A percentile compares a stretch with the other conserved stretches of the same genome.
phyloP scores from a whole-genome alignment of 2,113 vertebrate genomes.

The Alosa alosa region DNA sequence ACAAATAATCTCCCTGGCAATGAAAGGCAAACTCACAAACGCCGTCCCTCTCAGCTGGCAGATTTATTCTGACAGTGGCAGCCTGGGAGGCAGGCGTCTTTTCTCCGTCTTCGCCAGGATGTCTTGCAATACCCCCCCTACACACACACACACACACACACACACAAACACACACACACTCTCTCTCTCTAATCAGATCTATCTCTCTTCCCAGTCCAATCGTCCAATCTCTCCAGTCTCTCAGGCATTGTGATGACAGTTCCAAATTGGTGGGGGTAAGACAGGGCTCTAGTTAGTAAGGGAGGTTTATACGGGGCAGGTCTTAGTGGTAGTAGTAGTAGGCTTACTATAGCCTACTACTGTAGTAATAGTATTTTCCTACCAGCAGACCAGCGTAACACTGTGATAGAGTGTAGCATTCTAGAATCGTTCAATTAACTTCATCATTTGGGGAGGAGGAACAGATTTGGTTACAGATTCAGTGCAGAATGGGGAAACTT shows the following conservation, averaged over 20 bases:
- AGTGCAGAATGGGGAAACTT: too few species aligned
- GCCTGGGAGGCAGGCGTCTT: neutral
- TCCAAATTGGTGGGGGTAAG: neutral
- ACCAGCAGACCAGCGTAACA: too few species aligned
- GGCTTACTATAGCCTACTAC: too few species aligned
- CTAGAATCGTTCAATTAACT: too few species aligned
- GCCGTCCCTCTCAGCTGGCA: neutral
- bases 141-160: neutral
- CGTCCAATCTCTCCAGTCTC: neutral
- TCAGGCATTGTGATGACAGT: neutral
- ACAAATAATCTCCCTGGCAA: constrained; percentile 10
- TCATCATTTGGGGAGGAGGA: too few species aligned
- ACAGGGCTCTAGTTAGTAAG: neutral
- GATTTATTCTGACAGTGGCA: neutral
- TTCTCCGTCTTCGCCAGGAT: neutral
- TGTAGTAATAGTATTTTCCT: too few species aligned
- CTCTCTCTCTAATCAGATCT: neutral
- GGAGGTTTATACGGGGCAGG: too few species aligned
- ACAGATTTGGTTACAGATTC: too few species aligned
- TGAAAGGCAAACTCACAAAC: constrained; percentile 15
- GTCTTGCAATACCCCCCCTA: neutral
- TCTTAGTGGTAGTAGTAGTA: too few species aligned
- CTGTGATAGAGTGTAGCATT: too few species aligned
- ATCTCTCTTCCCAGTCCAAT: neutral
- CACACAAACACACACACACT: neutral